These are phyloP conservation scores for Clistopyga incitator DNA, from an alignment of 2,888 invertebrate species.

Conservation along the genomic window DNA sequence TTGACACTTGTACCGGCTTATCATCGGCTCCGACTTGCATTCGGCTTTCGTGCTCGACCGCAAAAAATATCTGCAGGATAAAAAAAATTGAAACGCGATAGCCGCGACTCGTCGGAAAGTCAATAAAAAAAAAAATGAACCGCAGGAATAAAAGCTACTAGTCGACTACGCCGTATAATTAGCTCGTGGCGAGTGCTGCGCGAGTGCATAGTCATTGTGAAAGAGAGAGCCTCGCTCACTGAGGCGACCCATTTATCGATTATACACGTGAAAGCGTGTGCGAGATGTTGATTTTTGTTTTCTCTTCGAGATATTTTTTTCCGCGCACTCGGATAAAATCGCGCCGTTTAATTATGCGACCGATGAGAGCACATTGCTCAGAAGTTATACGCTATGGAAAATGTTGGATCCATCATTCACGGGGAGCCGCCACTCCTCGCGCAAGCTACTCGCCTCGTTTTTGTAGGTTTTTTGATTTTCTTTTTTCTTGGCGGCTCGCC, in stretches of 20 bases:
- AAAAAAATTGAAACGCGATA: constrained; percentile 7
- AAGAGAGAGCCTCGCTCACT: constrained; percentile 1
- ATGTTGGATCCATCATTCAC: constrained; percentile 5
- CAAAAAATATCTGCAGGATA: constrained; percentile 2
- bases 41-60: not conserved
- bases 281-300: not conserved
- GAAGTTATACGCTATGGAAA: not conserved
- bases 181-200: not conserved
- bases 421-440: not conserved
- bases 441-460: not conserved
- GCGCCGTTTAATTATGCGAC: no score
- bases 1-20: constrained; percentile 11
- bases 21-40: not conserved
- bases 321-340: not conserved
- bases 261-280: not conserved
- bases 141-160: constrained; percentile 16
- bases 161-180: constrained; percentile 4
- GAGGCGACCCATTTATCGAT: constrained; percentile 10
- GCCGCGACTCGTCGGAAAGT: not conserved
- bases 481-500: not conserved
- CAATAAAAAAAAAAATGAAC: not conserved
- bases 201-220: not conserved
- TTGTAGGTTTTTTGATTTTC: not conserved
- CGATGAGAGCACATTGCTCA: not conserved
- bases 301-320: not conserved